A percentile compares a stretch with the other conserved stretches of the same genome.
phyloP scores from a whole-genome alignment of 2,797 vertebrate genomes.

The Bradypodion pumilum region DNA sequence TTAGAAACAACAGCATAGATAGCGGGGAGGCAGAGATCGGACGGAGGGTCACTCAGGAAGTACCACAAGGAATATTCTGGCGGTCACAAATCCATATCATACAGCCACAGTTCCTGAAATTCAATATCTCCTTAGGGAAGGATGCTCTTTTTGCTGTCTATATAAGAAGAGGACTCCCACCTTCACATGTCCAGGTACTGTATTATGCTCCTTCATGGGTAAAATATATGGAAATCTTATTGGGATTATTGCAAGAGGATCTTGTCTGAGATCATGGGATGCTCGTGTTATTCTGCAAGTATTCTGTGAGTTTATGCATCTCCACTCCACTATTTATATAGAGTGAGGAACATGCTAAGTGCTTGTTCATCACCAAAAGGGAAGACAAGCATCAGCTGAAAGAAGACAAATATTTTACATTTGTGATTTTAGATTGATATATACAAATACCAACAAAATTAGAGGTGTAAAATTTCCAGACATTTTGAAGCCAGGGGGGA shows the following conservation, averaged over 20 bases:
- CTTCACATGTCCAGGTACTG: constrained; percentile 86
- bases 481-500: too few relatives aligned
- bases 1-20: constrained; percentile 95
- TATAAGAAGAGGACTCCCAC: constrained; percentile 87
- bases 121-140: constrained; percentile 90
- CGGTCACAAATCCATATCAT: constrained; percentile 85
- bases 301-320: background rate
- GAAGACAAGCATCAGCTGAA: too few relatives aligned
- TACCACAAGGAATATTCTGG: constrained; percentile 88
- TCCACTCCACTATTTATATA: background rate
- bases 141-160: constrained; percentile 90
- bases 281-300: background rate
- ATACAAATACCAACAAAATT: too few relatives aligned
- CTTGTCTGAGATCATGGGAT: background rate
- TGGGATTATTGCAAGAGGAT: background rate
- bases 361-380: background rate
- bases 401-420: too few relatives aligned
- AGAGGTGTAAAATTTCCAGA: too few relatives aligned
- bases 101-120: constrained; percentile 89
- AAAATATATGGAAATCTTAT: background rate
- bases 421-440: too few relatives aligned
- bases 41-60: constrained; percentile 90
- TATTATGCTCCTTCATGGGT: constrained; percentile 23
- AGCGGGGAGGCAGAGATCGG: constrained; percentile 91
- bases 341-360: background rate